Conservation (phyloP, 2,888 invertebrate species). For the Euzophera pinguis region DNA sequence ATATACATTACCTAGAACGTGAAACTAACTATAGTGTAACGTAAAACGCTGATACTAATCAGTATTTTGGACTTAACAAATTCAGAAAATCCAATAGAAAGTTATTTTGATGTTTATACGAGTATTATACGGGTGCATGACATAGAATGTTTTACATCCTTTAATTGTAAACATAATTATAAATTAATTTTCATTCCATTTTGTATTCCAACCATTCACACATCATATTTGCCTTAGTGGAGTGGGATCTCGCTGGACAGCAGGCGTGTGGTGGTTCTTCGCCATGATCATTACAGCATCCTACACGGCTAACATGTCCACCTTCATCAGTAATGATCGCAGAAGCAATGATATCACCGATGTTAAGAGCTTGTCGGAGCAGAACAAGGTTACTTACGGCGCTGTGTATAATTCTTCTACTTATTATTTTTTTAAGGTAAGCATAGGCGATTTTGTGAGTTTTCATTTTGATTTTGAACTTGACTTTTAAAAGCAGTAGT, state of each 20-base stretch:
- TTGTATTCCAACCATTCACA: too few relatives aligned
- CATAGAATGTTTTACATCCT: too few relatives aligned
- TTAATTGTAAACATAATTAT: too few relatives aligned
- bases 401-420: slow-evolving; percentile 89
- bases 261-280: slow-evolving; percentile 97
- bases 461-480: neutral
- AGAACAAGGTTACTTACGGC: slow-evolving; percentile 92
- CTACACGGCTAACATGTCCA: slow-evolving; percentile 86
- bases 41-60: too few relatives aligned
- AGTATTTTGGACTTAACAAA: too few relatives aligned
- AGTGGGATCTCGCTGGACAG: slow-evolving; percentile 91
- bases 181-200: too few relatives aligned
- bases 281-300: slow-evolving; percentile 94
- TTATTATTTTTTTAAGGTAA: slow-evolving; percentile 89
- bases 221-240: slow-evolving; percentile 77
- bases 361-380: slow-evolving; percentile 90
- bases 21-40: too few relatives aligned
- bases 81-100: too few relatives aligned
- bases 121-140: too few relatives aligned
- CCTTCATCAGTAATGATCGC: slow-evolving; percentile 89
- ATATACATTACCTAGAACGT: too few relatives aligned
- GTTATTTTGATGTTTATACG: too few relatives aligned
- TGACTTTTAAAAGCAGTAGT: too few relatives aligned
- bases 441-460: neutral
- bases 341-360: slow-evolving; percentile 90